phyloP scores from a whole-genome alignment of 1,140 invertebrate species.

The Drosophila equinoxialis region DNA sequence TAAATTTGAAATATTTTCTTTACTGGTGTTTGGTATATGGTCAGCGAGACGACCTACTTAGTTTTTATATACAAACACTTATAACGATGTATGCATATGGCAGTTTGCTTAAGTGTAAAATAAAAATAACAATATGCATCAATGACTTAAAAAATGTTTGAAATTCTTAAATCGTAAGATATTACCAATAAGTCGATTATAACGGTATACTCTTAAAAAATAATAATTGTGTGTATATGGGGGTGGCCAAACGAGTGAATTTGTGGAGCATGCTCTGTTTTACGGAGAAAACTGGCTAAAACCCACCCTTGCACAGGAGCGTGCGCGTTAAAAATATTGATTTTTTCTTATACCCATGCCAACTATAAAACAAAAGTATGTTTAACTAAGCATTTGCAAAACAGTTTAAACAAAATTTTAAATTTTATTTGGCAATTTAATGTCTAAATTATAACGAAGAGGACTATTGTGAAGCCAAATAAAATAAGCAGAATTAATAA shows the following conservation, averaged over 20 bases:
- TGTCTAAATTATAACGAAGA: background rate
- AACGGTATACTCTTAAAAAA: too few species aligned
- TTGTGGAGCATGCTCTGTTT: slow-evolving; percentile 49
- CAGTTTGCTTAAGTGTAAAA: too few species aligned
- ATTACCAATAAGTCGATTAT: too few species aligned
- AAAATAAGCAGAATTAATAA: background rate
- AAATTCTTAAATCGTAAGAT: too few species aligned
- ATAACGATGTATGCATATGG: too few species aligned
- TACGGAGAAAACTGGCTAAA: slow-evolving; percentile 9
- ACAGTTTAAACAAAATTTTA: slow-evolving; percentile 3
- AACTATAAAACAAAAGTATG: slow-evolving; percentile 38
- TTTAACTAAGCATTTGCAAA: slow-evolving; percentile 47
- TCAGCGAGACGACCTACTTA: too few species aligned
- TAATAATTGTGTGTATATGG: too few species aligned
- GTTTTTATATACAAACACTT: too few species aligned
- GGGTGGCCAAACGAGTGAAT: background rate
- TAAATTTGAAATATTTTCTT: too few species aligned
- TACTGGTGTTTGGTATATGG: too few species aligned
- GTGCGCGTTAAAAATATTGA: slow-evolving; percentile 52
- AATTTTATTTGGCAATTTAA: slow-evolving; percentile 18
- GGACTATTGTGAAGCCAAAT: background rate
- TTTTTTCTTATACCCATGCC: slow-evolving; percentile 47
- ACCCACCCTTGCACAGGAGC: slow-evolving; percentile 32
- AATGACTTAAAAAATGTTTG: too few species aligned
- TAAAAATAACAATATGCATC: too few species aligned